These are phyloP conservation scores for Matsumurasca onukii DNA, from an alignment of 1,140 invertebrate species.

Conservation along the genomic window DNA sequence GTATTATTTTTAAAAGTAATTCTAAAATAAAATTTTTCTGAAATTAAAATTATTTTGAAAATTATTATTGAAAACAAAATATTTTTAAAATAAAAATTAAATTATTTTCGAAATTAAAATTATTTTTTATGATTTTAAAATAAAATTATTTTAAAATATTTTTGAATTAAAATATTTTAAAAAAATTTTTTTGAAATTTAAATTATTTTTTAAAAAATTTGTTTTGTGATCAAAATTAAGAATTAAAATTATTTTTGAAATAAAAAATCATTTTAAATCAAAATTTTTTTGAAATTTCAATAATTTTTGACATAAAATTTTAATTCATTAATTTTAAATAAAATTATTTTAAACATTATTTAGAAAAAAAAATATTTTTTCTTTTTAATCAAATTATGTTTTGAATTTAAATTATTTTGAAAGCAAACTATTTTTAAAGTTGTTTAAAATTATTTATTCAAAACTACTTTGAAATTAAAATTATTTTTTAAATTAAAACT, in stretches of 20 bases:
- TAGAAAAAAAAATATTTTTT: not conserved
- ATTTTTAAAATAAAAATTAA: too few relatives aligned
- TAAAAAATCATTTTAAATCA: slow-evolving; percentile 3
- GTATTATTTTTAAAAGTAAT: too few relatives aligned
- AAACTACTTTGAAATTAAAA: not conserved
- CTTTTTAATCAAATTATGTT: not conserved
- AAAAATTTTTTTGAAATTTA: not conserved
- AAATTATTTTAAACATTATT: not conserved
- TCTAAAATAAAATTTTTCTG: too few relatives aligned
- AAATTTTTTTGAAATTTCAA: not conserved
- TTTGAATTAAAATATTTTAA: not conserved
- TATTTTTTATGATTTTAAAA: too few relatives aligned
- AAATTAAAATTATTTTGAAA: too few relatives aligned
- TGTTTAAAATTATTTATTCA: not conserved
- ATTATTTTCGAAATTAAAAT: too few relatives aligned
- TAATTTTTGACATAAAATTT: not conserved
- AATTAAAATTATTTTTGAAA: not conserved
- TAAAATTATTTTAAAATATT: not conserved
- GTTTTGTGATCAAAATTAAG: not conserved
- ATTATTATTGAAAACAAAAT: too few relatives aligned
- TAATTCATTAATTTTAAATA: not conserved
- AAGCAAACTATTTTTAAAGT: not conserved
- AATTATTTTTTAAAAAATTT: not conserved
- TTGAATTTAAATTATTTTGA: not conserved
- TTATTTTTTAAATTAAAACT: not conserved